Evolutionary conservation across 2,797 vertebrate species (phyloP), one percentile per base, ranked within the genome.

Genomic region (Betta splendens): DNA sequence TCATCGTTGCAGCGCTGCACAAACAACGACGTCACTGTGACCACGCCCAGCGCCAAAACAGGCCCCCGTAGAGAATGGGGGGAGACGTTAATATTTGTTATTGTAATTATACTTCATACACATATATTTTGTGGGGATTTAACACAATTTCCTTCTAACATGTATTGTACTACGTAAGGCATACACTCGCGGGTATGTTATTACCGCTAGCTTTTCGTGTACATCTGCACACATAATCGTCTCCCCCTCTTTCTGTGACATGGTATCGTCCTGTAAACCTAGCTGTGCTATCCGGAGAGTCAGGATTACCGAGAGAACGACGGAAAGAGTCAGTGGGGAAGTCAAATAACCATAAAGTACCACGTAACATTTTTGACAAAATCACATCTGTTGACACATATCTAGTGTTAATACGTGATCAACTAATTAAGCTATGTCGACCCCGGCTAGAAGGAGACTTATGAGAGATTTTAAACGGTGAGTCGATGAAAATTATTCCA

Each of bases 391-490:
- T 7, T 28, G 33, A 49, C 18, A 17, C 9, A 17, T 15, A 9
- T 1, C 7, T 25, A 9, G 61, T 42, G 18, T 55, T 15, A 49
- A 5, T 32, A 66, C 40, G 7, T 28, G 7, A 56, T 38, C 33
- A 17, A 57, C n/a, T 36, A 21, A 13, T 51, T 38, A 64, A 83
- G 35, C 53, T 21, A 98, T 98, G 97, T 98, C 96, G 32, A 99
- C 96, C 63, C 97, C 97, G 59, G 96, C 97, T 53, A 94, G 96
- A 91, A 92, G 96, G 85, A 93, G 96, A 79, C 94, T 98, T 49
- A 99, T 98, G 96, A 91, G 96, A 81, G 96, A 98, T 89, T 98
- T 98, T 89, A 98, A 98, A 91, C 92, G 96, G 97, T 97, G 89
- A 92, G 81, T 86, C 58, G 28, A 17, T 36, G n/a, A 43, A 40